phyloP scores from a whole-genome alignment of 2,888 invertebrate species.

The Hymenopus coronatus region DNA sequence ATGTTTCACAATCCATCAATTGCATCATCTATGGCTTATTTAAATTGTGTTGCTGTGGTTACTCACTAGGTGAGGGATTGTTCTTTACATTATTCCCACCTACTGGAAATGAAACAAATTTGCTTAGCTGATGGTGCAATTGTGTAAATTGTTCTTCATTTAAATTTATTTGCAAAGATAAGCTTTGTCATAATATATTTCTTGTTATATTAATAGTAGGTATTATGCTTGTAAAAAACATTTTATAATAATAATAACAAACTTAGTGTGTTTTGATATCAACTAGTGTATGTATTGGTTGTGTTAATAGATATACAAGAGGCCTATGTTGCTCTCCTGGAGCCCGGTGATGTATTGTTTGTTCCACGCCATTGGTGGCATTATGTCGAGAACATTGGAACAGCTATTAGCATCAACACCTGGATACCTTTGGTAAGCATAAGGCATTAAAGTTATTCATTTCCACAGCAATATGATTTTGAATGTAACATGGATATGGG shows the following conservation, averaged over 20 bases:
- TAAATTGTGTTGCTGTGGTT: too few relatives aligned
- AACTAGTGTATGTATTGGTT: not conserved
- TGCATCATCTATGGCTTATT: too few relatives aligned
- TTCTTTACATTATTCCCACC: too few relatives aligned
- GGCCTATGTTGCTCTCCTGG: constrained; percentile 61
- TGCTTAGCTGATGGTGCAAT: too few relatives aligned
- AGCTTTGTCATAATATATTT: too few relatives aligned
- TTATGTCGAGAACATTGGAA: constrained; percentile 71
- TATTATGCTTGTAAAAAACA: not conserved
- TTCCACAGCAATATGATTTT: not conserved
- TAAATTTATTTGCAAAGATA: too few relatives aligned
- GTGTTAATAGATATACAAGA: constrained; percentile 23
- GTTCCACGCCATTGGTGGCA: constrained; percentile 97
- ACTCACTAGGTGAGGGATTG: too few relatives aligned
- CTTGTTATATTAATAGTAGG: too few relatives aligned
- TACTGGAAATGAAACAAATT: too few relatives aligned
- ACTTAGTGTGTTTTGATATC: not conserved
- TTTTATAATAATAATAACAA: not conserved
- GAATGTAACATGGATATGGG: too few relatives aligned
- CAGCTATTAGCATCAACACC: constrained; percentile 64
- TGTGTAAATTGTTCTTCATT: too few relatives aligned
- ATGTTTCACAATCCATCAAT: too few relatives aligned
- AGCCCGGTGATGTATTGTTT: constrained; percentile 82
- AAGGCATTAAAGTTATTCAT: not conserved
- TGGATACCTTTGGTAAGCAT: constrained; percentile 72